These are phyloP conservation scores for Haplotaxodon microlepis DNA, from an alignment of 2,113 vertebrate species.

Conservation along the genomic window DNA sequence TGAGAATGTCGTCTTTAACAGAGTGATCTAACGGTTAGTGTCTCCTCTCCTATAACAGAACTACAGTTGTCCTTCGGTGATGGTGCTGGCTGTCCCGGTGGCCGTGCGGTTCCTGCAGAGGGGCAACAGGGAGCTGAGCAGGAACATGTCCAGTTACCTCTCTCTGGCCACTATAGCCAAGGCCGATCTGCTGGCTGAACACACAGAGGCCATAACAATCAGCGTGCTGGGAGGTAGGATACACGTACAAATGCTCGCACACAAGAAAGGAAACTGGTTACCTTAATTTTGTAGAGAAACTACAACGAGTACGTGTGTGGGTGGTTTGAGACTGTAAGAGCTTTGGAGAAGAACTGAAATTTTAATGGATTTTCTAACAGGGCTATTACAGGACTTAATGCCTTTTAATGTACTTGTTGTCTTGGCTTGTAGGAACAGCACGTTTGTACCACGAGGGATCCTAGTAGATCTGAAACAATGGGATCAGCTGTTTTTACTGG, in stretches of 20 bases:
- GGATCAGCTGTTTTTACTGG: neutral
- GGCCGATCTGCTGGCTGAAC: slow-evolving; percentile 83
- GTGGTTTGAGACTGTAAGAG: neutral
- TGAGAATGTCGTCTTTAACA: neutral
- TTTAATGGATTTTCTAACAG: neutral
- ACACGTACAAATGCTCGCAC: neutral
- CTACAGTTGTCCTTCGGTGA: slow-evolving; percentile 83
- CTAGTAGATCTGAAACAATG: neutral
- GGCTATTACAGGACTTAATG: neutral
- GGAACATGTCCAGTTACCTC: slow-evolving; percentile 93
- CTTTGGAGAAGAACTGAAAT: neutral
- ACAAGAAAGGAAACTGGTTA: neutral
- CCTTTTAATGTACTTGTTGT: neutral
- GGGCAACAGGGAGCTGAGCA: slow-evolving; percentile 84
- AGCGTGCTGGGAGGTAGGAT: slow-evolving; percentile 87
- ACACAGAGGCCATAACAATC: slow-evolving; percentile 80
- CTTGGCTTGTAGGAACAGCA: neutral
- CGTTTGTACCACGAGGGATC: neutral
- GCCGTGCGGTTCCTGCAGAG: slow-evolving; percentile 89
- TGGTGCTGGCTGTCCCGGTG: slow-evolving; percentile 89
- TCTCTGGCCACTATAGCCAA: slow-evolving; percentile 86
- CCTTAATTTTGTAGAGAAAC: neutral
- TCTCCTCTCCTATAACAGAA: slow-evolving; percentile 73
- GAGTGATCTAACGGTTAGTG: neutral
- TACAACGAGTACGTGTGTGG: neutral